These are phyloP conservation scores for rabbit (Oryctolagus cuniculus) DNA, from an alignment of 2,113 vertebrate genomes.

Conservation along the genomic window DNA sequence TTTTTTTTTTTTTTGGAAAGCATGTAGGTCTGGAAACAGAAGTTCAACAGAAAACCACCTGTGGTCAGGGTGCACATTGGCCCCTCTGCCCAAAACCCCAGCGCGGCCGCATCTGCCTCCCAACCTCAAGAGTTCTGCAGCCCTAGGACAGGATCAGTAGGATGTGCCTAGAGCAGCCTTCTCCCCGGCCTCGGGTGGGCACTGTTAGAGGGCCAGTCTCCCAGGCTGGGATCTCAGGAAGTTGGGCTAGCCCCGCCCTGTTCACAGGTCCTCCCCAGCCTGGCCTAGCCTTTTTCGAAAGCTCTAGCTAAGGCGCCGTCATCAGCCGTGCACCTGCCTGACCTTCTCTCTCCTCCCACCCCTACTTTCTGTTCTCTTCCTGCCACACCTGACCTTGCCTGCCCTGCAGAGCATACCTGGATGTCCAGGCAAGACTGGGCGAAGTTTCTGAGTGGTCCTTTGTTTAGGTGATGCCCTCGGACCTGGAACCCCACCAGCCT, in stretches of 20 bases:
- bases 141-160: not conserved
- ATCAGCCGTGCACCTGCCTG: not conserved
- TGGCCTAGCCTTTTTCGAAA: not conserved
- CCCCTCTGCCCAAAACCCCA: not conserved
- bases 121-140: not conserved
- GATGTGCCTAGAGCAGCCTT: not conserved
- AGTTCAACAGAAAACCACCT: not conserved
- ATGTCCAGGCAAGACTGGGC: constrained; percentile 96
- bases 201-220: not conserved
- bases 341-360: constrained; percentile 65
- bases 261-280: too few species aligned
- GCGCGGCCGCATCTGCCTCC: not conserved
- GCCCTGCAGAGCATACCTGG: constrained; percentile 93
- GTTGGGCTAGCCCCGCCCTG: not conserved
- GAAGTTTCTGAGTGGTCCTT: constrained; percentile 97
- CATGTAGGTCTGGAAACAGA: constrained; percentile 42
- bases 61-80: not conserved
- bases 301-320: not conserved
- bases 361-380: not conserved
- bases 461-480: constrained; percentile 95
- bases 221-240: not conserved
- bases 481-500: constrained; percentile 94
- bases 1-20: not conserved
- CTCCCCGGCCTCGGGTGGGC: not conserved
- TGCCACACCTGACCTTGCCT: constrained; percentile 33